These are phyloP conservation scores for Charadrius vociferus DNA, from an alignment of 2,113 vertebrate species.

Conservation along the genomic window DNA sequence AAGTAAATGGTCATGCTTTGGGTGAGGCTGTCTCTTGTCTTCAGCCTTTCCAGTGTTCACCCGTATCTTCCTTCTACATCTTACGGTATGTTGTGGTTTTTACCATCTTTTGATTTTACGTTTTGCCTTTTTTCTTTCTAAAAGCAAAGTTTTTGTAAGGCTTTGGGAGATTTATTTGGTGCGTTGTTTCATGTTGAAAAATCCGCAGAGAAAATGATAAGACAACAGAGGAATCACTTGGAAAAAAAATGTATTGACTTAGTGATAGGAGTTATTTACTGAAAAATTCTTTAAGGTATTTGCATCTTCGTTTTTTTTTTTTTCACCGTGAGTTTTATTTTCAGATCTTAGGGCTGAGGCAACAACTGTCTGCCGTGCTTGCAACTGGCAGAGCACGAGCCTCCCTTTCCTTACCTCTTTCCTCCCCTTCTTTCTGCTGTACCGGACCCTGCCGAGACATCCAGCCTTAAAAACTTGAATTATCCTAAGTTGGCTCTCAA, in stretches of 20 bases:
- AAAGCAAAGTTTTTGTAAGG: background rate
- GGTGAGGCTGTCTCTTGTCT: background rate
- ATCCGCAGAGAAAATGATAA: background rate
- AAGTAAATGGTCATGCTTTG: conserved; percentile 6
- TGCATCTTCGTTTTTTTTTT: background rate
- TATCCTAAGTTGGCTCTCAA: background rate
- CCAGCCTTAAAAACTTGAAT: background rate
- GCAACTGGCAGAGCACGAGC: background rate
- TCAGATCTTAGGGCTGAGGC: background rate
- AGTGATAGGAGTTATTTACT: background rate
- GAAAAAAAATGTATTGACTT: background rate
- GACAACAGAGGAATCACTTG: background rate
- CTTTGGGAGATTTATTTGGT: background rate
- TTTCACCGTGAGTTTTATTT: background rate
- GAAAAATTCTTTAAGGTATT: background rate
- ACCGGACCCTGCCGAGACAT: background rate
- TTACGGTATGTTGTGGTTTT: background rate
- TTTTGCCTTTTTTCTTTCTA: background rate
- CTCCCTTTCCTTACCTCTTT: background rate
- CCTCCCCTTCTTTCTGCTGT: background rate
- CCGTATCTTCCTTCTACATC: background rate
- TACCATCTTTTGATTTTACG: background rate
- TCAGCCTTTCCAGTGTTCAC: background rate
- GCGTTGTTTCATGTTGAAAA: background rate
- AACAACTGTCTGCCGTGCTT: background rate